Evolutionary conservation across 2,888 invertebrate species (phyloP), one percentile per base, ranked within the genome.

Genomic region (Cristatella mucedo): DNA sequence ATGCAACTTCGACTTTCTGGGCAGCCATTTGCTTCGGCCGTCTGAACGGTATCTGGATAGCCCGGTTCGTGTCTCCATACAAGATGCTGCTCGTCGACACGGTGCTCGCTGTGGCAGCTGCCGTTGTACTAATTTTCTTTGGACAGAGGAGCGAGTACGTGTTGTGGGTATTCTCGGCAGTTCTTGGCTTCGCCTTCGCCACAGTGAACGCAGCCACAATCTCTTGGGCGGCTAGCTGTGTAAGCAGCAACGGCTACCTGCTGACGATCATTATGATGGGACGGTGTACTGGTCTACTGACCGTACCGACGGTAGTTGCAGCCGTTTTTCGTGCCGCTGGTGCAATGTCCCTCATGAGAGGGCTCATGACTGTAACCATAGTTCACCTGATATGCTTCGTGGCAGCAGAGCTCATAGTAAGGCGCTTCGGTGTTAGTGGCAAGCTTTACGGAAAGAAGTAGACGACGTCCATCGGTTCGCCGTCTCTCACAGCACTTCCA

Each of bases 21-120:
- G 36, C 36, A 7, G 22, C 36, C 21, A 36, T 36, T 22, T 36
- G 36, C 24, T 21, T 36, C 18, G 36, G 36, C 5, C 21, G 36
- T 4, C 21, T 36, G 9, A 36, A 36, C 18, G 36, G 36, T 18
- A 33, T 33, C 5, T 33, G 33, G 33, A 33, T 33, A 16, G 33
- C 33, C 19, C 19, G 21, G 19, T 16, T 33, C 5, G 11, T 33
- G 4, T 7, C 6, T 5, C 33, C 33, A 5, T 33, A 21, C 19
- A 33, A 33, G 21, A 33, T 33, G 33, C 33, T 33, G 13, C 13
- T 33, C 9, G 6, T 33, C 4, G 33, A 33, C 33, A 9, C 21
- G 19, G 21, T 15, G 6, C 9, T 16, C 7, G 33, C 16, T 16
- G 13, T 5, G 5, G 18, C n/a, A 5, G 33, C 33, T 5, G 7